Evolutionary conservation across 2,888 invertebrate species (phyloP).

Genomic region (Caenorhabditis sp.): DNA sequence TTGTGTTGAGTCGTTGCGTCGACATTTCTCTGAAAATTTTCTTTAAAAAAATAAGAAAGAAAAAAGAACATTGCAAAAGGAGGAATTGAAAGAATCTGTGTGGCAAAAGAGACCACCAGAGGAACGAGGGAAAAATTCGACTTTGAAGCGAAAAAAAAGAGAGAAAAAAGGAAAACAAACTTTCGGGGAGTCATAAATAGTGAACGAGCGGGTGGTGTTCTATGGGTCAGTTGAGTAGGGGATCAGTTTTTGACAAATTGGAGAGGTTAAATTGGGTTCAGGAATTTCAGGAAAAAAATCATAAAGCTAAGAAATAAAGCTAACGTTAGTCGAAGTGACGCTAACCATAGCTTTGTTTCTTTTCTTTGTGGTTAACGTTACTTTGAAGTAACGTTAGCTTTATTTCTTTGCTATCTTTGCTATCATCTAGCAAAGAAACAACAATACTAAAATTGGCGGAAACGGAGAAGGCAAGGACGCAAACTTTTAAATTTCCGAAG

Average conservation of each 20-base stretch:
- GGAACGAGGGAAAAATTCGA: not conserved
- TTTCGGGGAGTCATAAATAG: slow-evolving; percentile 13
- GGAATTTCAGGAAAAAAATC: too few relatives aligned
- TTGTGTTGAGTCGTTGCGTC: slow-evolving; percentile 11
- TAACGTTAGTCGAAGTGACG: too few relatives aligned
- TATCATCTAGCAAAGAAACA: not conserved
- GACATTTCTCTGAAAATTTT: slow-evolving; percentile 21
- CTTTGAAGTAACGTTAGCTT: too few relatives aligned
- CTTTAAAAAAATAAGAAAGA: not conserved
- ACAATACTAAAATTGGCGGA: not conserved
- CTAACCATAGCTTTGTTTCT: too few relatives aligned
- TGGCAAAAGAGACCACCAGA: not conserved
- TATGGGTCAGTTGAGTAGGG: not conserved
- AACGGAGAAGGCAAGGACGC: not conserved
- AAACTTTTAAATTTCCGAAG: not conserved
- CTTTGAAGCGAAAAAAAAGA: not conserved
- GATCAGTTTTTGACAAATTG: too few relatives aligned
- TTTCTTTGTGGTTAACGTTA: too few relatives aligned
- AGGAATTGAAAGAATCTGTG: not conserved
- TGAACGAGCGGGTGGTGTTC: slow-evolving; percentile 6
- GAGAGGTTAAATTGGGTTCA: slow-evolving; percentile 3
- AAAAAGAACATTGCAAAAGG: not conserved
- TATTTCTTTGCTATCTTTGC: too few relatives aligned
- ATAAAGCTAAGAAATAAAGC: too few relatives aligned
- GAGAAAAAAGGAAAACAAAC: not conserved